Conservation (phyloP, 2,113 vertebrate genomes). For the Megaceryle torquata region DNA sequence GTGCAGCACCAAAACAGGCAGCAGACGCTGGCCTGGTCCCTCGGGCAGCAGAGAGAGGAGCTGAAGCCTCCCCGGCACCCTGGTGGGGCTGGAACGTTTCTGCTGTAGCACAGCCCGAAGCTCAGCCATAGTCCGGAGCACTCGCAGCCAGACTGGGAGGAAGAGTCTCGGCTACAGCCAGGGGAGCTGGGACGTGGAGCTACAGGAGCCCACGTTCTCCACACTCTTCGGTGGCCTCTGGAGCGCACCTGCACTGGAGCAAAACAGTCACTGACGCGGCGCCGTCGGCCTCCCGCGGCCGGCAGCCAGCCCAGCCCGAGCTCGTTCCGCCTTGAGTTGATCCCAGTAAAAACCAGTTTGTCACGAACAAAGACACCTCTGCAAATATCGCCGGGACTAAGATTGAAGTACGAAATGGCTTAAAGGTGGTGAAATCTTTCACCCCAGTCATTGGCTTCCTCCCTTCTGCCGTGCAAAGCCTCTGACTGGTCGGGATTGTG, state of each 20-base stretch:
- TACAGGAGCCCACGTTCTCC: accelerated
- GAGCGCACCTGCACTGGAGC: background rate
- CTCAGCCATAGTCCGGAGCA: background rate
- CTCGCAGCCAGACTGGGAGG: background rate
- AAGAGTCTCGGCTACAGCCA: background rate
- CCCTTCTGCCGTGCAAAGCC: conserved; percentile 28
- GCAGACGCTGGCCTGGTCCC: background rate
- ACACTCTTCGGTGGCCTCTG: background rate
- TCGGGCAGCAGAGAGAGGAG: background rate
- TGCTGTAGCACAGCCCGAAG: background rate
- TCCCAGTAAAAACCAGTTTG: conserved; percentile 16
- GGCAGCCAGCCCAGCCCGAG: background rate
- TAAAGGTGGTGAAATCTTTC: conserved; percentile 27
- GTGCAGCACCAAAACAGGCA: conserved; percentile 50
- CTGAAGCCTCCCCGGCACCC: background rate
- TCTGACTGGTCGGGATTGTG: background rate
- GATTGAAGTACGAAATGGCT: conserved; percentile 64
- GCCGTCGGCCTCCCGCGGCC: background rate
- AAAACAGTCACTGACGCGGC: background rate
- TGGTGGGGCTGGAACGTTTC: background rate
- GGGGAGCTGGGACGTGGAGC: background rate
- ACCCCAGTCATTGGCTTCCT: background rate
- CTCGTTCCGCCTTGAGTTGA: background rate
- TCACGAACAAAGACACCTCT: background rate
- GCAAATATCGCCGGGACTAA: conserved; percentile 17